Conservation (phyloP, 2,113 vertebrate species). For the Muscicapa adusta region DNA sequence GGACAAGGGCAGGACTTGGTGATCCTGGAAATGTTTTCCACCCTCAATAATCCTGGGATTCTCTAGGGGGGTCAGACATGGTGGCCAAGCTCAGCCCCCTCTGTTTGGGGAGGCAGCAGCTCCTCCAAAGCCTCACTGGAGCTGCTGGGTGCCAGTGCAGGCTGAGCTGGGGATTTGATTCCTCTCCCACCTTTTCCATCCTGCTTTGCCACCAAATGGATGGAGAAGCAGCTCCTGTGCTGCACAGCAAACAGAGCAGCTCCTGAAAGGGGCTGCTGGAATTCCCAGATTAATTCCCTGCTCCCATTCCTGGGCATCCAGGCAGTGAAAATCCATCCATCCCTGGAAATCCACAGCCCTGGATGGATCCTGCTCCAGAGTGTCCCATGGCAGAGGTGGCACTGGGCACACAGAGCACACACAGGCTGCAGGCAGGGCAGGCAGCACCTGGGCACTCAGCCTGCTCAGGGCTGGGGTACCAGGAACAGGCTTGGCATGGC, state of each 20-base stretch:
- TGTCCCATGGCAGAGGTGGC: background rate
- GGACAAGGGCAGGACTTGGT: background rate
- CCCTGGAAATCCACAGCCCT: background rate
- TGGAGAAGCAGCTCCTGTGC: background rate
- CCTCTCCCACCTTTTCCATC: background rate
- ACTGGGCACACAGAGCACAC: background rate
- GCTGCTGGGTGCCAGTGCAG: background rate
- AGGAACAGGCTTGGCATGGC: background rate
- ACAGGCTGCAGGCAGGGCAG: background rate
- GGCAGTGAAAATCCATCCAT: rapidly evolving
- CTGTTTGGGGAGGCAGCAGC: background rate
- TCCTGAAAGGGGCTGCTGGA: background rate
- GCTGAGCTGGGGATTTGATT: background rate
- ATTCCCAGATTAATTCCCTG: background rate
- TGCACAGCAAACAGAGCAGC: background rate
- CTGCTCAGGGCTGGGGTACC: background rate
- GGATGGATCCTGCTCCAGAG: rapidly evolving
- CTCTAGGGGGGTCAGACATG: background rate
- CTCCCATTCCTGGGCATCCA: background rate
- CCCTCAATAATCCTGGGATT: too few species aligned
- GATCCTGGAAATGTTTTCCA: background rate
- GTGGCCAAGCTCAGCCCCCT: background rate
- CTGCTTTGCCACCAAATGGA: background rate
- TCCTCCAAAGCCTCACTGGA: background rate
- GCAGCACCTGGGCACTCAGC: background rate